Evolutionary conservation across 1,140 invertebrate genomes (phyloP).

Genomic region (Pteromalus puparum): DNA sequence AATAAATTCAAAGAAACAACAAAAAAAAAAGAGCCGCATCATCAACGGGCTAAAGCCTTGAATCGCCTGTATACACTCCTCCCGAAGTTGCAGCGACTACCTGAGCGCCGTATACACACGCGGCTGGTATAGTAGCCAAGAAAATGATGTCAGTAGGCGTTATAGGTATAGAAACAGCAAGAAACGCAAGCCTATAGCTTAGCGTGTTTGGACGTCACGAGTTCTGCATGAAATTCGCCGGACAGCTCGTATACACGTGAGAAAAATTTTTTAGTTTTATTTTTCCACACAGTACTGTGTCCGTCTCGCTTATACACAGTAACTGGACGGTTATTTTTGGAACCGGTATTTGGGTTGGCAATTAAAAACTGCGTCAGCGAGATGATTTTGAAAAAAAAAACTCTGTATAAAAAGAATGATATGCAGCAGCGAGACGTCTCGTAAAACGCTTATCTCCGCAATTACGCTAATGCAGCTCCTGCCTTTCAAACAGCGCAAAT

Average conservation of each 20-base stretch:
- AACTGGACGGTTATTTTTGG: constrained; percentile 6
- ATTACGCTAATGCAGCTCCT: no score
- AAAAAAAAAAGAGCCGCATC: background rate
- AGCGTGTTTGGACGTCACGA: no score
- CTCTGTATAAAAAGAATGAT: no score
- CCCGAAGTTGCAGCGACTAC: background rate
- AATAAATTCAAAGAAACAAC: background rate
- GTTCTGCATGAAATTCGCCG: background rate
- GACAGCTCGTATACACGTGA: no score
- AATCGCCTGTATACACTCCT: background rate
- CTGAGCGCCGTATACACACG: no score
- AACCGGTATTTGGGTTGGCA: background rate
- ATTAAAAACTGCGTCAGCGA: background rate
- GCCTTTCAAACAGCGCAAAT: no score
- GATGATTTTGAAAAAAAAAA: background rate
- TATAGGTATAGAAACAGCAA: constrained; percentile 9
- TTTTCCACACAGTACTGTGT: background rate
- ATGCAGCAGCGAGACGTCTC: no score
- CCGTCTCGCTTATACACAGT: no score
- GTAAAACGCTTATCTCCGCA: no score
- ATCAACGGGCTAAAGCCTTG: constrained; percentile 18
- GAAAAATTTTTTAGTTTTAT: no score
- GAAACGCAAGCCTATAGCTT: background rate
- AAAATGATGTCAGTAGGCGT: constrained; percentile 47
- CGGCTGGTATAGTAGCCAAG: constrained; percentile 28